Evolutionary conservation across 1,140 invertebrate species (phyloP), one percentile per base, ranked within the genome.

Genomic region (Mizuhopecten yessoensis): DNA sequence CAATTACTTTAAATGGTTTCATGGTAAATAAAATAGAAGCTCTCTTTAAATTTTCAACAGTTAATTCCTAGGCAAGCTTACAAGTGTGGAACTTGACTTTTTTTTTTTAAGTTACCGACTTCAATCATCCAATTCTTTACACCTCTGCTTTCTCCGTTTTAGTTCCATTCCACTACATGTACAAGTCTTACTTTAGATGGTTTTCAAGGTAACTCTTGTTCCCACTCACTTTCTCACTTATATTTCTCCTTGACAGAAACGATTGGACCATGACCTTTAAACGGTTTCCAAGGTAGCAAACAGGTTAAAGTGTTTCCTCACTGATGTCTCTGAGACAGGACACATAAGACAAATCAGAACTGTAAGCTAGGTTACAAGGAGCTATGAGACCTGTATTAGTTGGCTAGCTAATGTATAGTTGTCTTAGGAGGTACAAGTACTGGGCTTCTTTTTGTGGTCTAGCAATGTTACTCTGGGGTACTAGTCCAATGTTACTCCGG

Each of bases 131-230:
- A 45, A n/a, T n/a, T n/a, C n/a, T n/a, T n/a, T n/a, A n/a, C n/a
- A n/a, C n/a, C n/a, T n/a, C n/a, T n/a, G n/a, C n/a, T n/a, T n/a
- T n/a, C n/a, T n/a, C n/a, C n/a, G n/a, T n/a, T n/a, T n/a, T n/a
- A n/a, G n/a, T 17, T 45, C 42, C 42, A 45, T 45, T 17, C 0
- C 23, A 75, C 29, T 75, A 75, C 57, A 75, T n/a, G 29, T 29
- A 75, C n/a, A 23, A 75, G 57, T 75, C 57, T 49, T 75, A 75
- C 57, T 29, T n/a, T 75, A 7, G 29, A 29, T 5, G 5, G 5
- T n/a, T 75, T 75, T 75, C 57, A 75, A 75, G 57, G 57, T n/a
- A n/a, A n/a, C n/a, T n/a, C n/a, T n/a, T n/a, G n/a, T 75, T 75
- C 11, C 57, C n/a, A 29, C 57, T 29, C 57, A 75, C 57, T 29